Evolutionary conservation across 2,888 invertebrate species (phyloP).

Genomic region (Drosophila helvetica): DNA sequence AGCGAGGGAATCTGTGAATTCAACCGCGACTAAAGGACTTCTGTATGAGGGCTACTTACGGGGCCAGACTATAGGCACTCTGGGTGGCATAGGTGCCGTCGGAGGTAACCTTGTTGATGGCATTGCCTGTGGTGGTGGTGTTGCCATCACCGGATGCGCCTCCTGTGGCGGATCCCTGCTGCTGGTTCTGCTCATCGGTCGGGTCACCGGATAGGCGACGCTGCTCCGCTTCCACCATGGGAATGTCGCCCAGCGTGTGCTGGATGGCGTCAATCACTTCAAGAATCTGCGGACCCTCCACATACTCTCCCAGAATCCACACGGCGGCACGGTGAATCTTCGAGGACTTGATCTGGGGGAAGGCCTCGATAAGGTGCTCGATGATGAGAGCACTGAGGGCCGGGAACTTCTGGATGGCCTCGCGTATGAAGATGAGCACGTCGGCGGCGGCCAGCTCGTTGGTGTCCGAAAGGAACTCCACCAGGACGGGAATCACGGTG

Average conservation of each 20-base stretch:
- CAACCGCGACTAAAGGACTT: background rate
- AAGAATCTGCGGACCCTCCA: constrained; percentile 91
- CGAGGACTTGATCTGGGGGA: constrained; percentile 94
- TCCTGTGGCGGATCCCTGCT: constrained; percentile 19
- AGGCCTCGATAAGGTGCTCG: constrained; percentile 89
- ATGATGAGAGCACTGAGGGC: constrained; percentile 92
- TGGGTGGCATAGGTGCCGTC: constrained; percentile 99
- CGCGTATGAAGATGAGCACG: constrained; percentile 96
- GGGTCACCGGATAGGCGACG: constrained; percentile 90
- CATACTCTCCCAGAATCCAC: constrained; percentile 99
- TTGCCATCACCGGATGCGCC: constrained; percentile 54
- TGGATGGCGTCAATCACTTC: constrained; percentile 91
- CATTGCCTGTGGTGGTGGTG: constrained; percentile 35
- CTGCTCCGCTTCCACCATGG: constrained; percentile 87
- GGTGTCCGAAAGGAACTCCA: constrained; percentile 95
- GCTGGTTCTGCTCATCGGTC: constrained; percentile 84
- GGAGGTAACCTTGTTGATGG: constrained; percentile 90
- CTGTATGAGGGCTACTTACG: constrained; percentile 85
- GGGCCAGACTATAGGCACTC: constrained; percentile 95
- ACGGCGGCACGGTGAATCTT: constrained; percentile 96
- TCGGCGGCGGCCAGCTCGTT: constrained; percentile 96
- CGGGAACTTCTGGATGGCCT: constrained; percentile 97
- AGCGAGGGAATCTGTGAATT: background rate
- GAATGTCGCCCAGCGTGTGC: constrained; percentile 89
- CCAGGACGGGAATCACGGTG: constrained; percentile 96